These are phyloP conservation scores for Diaphora mendica DNA, from an alignment of 2,888 invertebrate species.

Conservation along the genomic window DNA sequence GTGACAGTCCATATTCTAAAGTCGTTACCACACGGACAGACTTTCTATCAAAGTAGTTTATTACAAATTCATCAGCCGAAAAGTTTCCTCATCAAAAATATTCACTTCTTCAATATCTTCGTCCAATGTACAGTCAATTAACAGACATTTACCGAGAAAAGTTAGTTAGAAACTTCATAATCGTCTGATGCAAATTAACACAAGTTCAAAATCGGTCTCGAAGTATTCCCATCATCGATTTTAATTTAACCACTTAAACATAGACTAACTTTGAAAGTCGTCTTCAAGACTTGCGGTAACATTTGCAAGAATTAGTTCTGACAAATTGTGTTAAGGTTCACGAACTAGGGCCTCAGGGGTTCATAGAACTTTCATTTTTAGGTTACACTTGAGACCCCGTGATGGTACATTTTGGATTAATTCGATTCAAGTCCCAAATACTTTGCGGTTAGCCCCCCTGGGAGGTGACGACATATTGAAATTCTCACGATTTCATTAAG, in stretches of 20 bases:
- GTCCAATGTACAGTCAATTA: constrained; percentile 67
- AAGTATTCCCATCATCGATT: constrained; percentile 38
- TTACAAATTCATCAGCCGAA: not conserved
- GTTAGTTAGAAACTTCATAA: constrained; percentile 44
- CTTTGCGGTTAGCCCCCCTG: not conserved
- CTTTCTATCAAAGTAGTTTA: not conserved
- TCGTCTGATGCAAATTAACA: constrained; percentile 49
- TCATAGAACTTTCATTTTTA: not conserved
- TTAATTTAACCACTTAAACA: constrained; percentile 44
- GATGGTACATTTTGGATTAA: not conserved
- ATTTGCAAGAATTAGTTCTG: constrained; percentile 6
- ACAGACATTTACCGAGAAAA: constrained; percentile 58
- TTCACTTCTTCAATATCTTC: constrained; percentile 49
- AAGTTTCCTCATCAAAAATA: not conserved
- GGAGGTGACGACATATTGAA: not conserved
- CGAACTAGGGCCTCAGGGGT: not conserved
- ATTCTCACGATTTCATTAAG: not conserved
- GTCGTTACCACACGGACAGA: too few relatives aligned
- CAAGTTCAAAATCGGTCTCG: constrained; percentile 42
- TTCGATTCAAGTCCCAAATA: not conserved
- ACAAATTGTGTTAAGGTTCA: constrained; percentile 8
- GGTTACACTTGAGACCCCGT: not conserved
- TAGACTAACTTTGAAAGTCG: constrained; percentile 23
- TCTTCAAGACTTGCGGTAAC: constrained; percentile 8
- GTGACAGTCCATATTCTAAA: too few relatives aligned